phyloP scores from a whole-genome alignment of 37 sponge, comb jelly and placozoan species.

The Chondrilla cf. caribensis region DNA sequence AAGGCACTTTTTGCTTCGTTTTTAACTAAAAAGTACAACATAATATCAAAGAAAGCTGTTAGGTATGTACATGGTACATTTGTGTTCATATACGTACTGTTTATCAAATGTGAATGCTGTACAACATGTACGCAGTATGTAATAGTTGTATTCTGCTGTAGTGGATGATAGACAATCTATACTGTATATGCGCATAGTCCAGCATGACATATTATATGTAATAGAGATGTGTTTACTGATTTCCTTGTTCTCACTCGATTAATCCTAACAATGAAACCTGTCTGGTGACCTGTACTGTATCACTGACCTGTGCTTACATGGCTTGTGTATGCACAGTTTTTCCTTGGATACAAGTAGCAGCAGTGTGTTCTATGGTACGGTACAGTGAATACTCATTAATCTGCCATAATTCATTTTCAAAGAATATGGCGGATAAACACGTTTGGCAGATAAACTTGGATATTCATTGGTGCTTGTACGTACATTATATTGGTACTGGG shows the following conservation, averaged over 20 bases:
- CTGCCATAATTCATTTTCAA: too few relatives aligned
- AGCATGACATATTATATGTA: background rate
- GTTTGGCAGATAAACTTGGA: too few relatives aligned
- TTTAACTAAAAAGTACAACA: background rate
- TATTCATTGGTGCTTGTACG: too few relatives aligned
- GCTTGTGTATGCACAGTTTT: too few relatives aligned
- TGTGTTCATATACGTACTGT: too few relatives aligned
- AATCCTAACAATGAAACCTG: too few relatives aligned
- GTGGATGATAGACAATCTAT: background rate
- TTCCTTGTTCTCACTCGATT: background rate
- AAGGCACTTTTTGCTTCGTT: slow-evolving; percentile 7
- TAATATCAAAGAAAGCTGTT: background rate
- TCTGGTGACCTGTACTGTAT: too few relatives aligned
- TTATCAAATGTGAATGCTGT: background rate
- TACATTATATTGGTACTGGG: too few relatives aligned
- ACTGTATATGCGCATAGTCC: background rate
- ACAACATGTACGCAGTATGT: background rate
- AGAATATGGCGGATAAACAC: too few relatives aligned
- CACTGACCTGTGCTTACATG: too few relatives aligned
- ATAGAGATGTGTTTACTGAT: background rate
- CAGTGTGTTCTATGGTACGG: background rate
- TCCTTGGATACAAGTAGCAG: too few relatives aligned
- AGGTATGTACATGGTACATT: slow-evolving; percentile 10
- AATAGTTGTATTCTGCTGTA: too few relatives aligned
- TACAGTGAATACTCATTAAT: background rate